Conservation (phyloP, 2,797 vertebrate species). For the Echeneis naucrates region DNA sequence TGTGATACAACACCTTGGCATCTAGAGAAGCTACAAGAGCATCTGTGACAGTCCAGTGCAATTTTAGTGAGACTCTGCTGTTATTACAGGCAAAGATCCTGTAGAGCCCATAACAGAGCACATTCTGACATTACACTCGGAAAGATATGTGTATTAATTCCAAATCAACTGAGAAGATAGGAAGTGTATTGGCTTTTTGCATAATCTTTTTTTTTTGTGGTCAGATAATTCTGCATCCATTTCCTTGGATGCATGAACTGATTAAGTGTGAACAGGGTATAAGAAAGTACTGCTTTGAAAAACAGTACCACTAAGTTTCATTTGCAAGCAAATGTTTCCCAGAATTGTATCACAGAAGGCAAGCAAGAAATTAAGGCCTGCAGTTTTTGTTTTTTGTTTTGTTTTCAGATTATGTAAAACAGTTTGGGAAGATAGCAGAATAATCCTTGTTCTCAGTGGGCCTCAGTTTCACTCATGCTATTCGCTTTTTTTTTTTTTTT, state of each 20-base stretch:
- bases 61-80: not conserved
- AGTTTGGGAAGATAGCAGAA: not conserved
- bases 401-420: conserved; percentile 8
- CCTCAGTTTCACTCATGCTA: conserved; percentile 27
- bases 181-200: not conserved
- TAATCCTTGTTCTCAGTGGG: conserved; percentile 8
- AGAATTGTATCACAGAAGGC: not conserved
- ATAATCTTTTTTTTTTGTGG: not conserved
- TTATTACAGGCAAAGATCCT: not conserved
- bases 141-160: not conserved
- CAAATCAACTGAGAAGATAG: not conserved
- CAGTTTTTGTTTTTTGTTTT: too few relatives aligned
- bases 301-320: not conserved
- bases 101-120: not conserved
- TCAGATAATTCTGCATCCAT: not conserved
- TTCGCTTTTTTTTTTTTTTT: conserved; percentile 32
- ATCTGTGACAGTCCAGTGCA: not conserved
- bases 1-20: not conserved
- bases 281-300: not conserved
- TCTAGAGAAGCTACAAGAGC: not conserved
- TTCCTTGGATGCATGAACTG: not conserved
- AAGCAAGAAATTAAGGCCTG: not conserved
- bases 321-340: not conserved
- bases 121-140: not conserved
- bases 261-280: not conserved